Conservation (phyloP, 2,797 vertebrate species). For the Enteromius anoplus region DNA sequence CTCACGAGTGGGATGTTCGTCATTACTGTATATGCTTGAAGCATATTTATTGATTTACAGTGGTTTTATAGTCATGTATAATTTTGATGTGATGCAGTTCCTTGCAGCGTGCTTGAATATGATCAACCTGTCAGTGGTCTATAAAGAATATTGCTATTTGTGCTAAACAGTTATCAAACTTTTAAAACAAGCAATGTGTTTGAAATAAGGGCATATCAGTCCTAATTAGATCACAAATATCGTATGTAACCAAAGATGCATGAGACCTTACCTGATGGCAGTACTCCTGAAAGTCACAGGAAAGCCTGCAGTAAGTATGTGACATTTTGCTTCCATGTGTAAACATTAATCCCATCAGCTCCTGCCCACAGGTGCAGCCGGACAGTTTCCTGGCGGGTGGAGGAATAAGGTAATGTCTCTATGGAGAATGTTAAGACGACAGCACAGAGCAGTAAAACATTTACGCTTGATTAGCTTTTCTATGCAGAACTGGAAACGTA, state of each 20-base stretch:
- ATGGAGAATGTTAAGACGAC: conserved; percentile 40
- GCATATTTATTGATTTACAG: conserved; percentile 39
- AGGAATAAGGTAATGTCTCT: conserved; percentile 49
- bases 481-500: conserved; percentile 38
- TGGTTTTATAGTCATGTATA: conserved; percentile 21
- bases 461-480: conserved; percentile 47
- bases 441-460: conserved; percentile 37
- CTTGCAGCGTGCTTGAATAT: conserved; percentile 10
- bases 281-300: background rate
- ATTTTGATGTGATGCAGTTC: conserved; percentile 7
- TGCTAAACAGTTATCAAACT: conserved; percentile 11
- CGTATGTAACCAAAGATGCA: conserved; percentile 12
- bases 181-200: conserved; percentile 12
- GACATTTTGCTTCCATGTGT: conserved; percentile 43
- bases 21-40: conserved; percentile 24
- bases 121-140: conserved; percentile 7
- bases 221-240: conserved; percentile 10
- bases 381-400: conserved; percentile 42
- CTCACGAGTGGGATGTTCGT: conserved; percentile 37
- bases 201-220: background rate
- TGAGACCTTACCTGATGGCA: conserved; percentile 24
- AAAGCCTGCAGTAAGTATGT: conserved; percentile 21
- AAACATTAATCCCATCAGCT: conserved; percentile 46
- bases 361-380: conserved; percentile 39
- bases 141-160: conserved; percentile 22